Conservation (phyloP, 2,113 vertebrate species). For the Lagenorhynchus albirostris region DNA sequence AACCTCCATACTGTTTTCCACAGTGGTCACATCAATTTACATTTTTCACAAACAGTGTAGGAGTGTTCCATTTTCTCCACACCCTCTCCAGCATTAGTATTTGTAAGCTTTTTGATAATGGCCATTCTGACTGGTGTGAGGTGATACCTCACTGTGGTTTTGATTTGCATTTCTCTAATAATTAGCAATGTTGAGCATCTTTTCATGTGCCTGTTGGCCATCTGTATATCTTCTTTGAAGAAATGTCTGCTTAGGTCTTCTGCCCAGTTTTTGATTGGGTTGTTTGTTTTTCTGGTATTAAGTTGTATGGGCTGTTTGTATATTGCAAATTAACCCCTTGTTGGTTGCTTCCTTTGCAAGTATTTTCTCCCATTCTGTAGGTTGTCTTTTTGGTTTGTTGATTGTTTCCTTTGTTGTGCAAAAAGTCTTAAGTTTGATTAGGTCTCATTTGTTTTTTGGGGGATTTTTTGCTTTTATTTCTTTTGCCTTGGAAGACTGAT, state of each 20-base stretch:
- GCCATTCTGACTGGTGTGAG: not conserved
- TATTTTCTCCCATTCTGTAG: not conserved
- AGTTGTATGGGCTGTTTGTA: not conserved
- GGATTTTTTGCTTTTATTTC: not conserved
- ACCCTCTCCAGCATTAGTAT: not conserved
- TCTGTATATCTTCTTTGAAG: too few relatives aligned
- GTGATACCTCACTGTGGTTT: not conserved
- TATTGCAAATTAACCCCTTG: not conserved
- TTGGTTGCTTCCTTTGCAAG: not conserved
- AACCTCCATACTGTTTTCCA: not conserved
- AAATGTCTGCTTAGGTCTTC: not conserved
- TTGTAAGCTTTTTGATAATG: not conserved
- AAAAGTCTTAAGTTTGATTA: not conserved
- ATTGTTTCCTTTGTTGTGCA: not conserved
- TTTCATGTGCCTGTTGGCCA: too few relatives aligned
- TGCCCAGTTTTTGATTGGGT: not conserved
- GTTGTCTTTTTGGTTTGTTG: not conserved
- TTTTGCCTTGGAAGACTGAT: not conserved
- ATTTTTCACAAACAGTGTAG: not conserved
- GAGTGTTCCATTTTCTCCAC: not conserved
- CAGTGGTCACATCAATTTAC: not conserved
- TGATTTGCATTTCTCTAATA: too few relatives aligned
- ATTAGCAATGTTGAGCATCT: too few relatives aligned
- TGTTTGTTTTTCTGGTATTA: not conserved
- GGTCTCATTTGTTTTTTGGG: not conserved